Percentiles rank a stretch among this genome's conserved stretches.
Evolutionary conservation across 1,140 invertebrate genomes (phyloP).

Genomic region (Oncopeltus fasciatus): DNA sequence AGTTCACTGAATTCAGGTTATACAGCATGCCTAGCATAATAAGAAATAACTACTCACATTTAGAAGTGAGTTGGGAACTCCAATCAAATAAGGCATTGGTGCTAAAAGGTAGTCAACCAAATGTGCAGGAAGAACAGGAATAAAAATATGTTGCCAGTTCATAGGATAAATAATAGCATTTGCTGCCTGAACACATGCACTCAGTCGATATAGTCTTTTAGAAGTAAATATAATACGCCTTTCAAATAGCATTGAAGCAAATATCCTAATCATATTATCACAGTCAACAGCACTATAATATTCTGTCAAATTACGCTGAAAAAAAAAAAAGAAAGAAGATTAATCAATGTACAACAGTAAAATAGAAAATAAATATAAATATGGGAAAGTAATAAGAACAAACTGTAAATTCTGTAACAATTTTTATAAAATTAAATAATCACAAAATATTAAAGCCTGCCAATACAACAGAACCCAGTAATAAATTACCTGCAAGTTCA

Average conservation of each 20-base stretch:
- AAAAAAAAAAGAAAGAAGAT: slow-evolving; percentile 27
- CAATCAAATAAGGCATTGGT: slow-evolving; percentile 91
- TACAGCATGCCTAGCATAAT: too few species aligned
- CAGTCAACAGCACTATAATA: slow-evolving; percentile 88
- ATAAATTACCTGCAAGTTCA: too few species aligned
- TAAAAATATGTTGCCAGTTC: slow-evolving; percentile 96
- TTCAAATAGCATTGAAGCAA: slow-evolving; percentile 87
- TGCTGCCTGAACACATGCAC: slow-evolving; percentile 85
- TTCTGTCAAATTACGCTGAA: slow-evolving; percentile 84
- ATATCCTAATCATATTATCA: slow-evolving; percentile 84
- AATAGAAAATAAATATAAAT: slow-evolving; percentile 23
- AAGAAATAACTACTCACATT: slow-evolving; percentile 44
- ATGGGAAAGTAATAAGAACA: slow-evolving; percentile 8
- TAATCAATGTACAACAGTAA: slow-evolving; percentile 21
- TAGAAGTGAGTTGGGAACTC: slow-evolving; percentile 69
- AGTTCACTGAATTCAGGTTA: too few species aligned
- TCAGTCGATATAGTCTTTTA: slow-evolving; percentile 66
- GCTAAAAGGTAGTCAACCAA: slow-evolving; percentile 82
- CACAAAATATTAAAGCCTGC: neutral
- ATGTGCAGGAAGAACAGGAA: slow-evolving; percentile 70
- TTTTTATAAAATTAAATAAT: neutral
- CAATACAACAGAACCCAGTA: neutral
- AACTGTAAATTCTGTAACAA: neutral
- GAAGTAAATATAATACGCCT: slow-evolving; percentile 82
- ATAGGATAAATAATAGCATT: slow-evolving; percentile 90